Percentiles rank a stretch among this genome's conserved stretches.
phyloP scores from a whole-genome alignment of 2,113 vertebrate species.

The Puma concolor region DNA sequence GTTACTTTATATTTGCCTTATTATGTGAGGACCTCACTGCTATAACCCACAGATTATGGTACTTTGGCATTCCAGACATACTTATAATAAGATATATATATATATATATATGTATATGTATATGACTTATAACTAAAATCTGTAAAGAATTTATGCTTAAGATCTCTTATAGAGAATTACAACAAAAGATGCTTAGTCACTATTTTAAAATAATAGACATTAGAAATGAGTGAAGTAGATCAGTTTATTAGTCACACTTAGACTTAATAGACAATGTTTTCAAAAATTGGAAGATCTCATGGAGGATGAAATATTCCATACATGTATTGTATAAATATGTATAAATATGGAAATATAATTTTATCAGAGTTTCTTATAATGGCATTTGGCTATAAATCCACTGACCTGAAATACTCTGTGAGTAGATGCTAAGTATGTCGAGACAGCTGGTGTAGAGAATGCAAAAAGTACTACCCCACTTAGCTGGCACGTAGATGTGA shows the following conservation, averaged over 20 bases:
- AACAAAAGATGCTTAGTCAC: neutral
- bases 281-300: neutral
- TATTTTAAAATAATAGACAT: neutral
- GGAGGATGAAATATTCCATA: neutral
- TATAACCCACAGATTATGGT: neutral
- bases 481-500: neutral
- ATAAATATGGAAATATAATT: neutral
- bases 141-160: neutral
- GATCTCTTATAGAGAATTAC: neutral
- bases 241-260: neutral
- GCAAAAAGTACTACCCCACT: neutral
- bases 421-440: neutral
- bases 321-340: neutral
- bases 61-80: neutral
- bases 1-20: conserved; percentile 58
- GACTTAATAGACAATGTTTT: neutral
- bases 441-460: neutral
- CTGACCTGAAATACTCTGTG: neutral
- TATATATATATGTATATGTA: neutral
- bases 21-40: neutral
- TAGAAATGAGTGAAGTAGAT: neutral
- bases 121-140: neutral
- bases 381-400: neutral
- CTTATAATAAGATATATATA: neutral
- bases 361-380: neutral